Base-by-base conservation (phyloP, 2,888 invertebrate genomes). In the Ophonus ardosiacus region DNA sequence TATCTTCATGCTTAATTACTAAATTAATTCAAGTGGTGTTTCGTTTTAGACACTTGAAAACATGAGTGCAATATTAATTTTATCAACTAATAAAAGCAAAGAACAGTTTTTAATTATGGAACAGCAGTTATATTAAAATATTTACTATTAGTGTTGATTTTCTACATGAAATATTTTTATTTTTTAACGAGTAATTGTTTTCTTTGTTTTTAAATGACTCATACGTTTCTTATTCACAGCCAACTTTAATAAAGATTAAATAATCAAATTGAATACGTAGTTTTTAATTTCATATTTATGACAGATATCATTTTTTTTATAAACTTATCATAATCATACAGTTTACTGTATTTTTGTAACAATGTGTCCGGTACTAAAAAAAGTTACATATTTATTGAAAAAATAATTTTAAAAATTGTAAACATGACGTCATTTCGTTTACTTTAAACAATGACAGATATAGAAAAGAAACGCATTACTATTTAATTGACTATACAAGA, bases 1-100 rank as follows among this genome's bases (percentile, higher is more conserved):
- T 63, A 63, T 63, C 3, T 63, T 63, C 24, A 63, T 18, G 13
- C 1, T 13, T 63, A 63, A 63, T 63, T 63, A 63, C 63, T 68
- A 68, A 68, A 68, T 68, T 68, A 68, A 68, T 31, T 68, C 68
- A 68, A 68, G 68, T 68, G 68, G 68, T 68, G n/a, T 31, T 68
- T 63, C n/a, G 6, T 63, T 63, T 63, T 24, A 38, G n/a, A 38
- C 38, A 68, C 68, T 68, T 68, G 68, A 68, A 68, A 68, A 68
- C 31, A 68, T 21, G 63, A 21, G 63, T 63, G n/a, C 59, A 51
- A 51, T 51, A 51, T 13, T 51, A 51, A 13, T 13, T 51, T 51
- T 31, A 31, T 31, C 31, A 31, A 31, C 31, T 31, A 31, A 31
- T 31, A 31, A 31, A 31, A 31, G 31, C 5, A 31, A 31, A 5